Base-by-base conservation (phyloP, 2,888 invertebrate species). In the Vannuccia rotundouncinata region DNA sequence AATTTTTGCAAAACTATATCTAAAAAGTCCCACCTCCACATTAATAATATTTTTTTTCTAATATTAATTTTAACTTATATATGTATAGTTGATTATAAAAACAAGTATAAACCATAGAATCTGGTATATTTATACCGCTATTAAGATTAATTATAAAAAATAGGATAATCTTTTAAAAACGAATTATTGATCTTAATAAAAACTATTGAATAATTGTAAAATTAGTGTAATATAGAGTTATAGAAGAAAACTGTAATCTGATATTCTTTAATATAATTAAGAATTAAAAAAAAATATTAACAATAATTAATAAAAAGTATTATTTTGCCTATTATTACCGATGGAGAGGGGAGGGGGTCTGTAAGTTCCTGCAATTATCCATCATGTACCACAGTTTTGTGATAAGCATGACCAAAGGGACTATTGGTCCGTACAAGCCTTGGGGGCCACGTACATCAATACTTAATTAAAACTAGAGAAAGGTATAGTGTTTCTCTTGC, bases 1-100 rank as follows among this genome's bases (percentile, higher is more conserved):
- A 5, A 75, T 10, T 30, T 75, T 75, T 75, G 5, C 29, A 75
- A 75, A 75, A 30, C 76, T 75, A 30, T 75, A 75, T 75, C 28
- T 75, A 75, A 75, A 75, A 75, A 30, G 31, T 75, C 29, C 29
- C 76, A 75, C 5, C 2, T 75, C 29, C 29, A 75, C 29, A 75
- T 75, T 22, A 75, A 25, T 75, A 75, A 66, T 66, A 66, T 66
- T 22, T 66, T 22, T 66, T 66, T 22, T 66, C 66, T 66, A 66
- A 66, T 66, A 66, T 66, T 66, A 66, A 22, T 22, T 66, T 66
- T 13, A 66, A 66, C 66, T 13, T 66, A 66, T 66, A 66, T 66
- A 66, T 66, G 13, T 5, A 66, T 66, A 66, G 22, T 66, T 66
- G 66, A 66, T 66, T 66, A 27, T 66, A 66, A 66, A 66, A 66